Percentiles rank a stretch among this genome's conserved stretches.
Evolutionary conservation across 1,140 invertebrate species (phyloP).

Genomic region (Polypedilum vanderplanki): DNA sequence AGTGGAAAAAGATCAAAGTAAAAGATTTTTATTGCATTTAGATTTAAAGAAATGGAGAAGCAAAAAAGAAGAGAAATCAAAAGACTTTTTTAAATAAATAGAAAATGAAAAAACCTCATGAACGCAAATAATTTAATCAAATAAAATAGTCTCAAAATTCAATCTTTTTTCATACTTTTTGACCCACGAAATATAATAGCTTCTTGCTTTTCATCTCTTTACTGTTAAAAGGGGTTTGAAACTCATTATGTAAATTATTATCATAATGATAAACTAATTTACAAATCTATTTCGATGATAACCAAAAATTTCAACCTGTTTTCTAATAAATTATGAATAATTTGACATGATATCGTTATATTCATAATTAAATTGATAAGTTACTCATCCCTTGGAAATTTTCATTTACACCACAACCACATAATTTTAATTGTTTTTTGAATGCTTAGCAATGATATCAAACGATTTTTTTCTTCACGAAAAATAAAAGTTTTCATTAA

Average conservation of each 20-base stretch:
- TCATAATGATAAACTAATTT: too few relatives aligned
- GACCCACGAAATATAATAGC: neutral
- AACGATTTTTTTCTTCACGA: neutral
- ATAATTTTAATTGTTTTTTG: slow-evolving; percentile 29
- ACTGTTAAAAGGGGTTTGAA: neutral
- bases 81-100: slow-evolving; percentile 29
- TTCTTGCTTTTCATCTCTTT: neutral
- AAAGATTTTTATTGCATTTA: slow-evolving; percentile 28
- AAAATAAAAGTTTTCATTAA: neutral
- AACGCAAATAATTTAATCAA: slow-evolving; percentile 26
- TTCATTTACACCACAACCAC: slow-evolving; percentile 10
- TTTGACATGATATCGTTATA: too few relatives aligned
- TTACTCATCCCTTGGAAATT: neutral
- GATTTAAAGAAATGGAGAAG: neutral
- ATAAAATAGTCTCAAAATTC: slow-evolving; percentile 23
- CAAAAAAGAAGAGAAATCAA: slow-evolving; percentile 11
- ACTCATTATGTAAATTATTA: too few relatives aligned
- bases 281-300: too few relatives aligned
- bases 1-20: slow-evolving; percentile 27
- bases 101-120: slow-evolving; percentile 26
- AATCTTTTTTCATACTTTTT: slow-evolving; percentile 8
- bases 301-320: too few relatives aligned
- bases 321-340: too few relatives aligned
- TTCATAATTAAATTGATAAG: too few relatives aligned
- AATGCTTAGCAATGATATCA: slow-evolving; percentile 26